phyloP scores from a whole-genome alignment of 2,113 vertebrate genomes.

The Suncus etruscus region DNA sequence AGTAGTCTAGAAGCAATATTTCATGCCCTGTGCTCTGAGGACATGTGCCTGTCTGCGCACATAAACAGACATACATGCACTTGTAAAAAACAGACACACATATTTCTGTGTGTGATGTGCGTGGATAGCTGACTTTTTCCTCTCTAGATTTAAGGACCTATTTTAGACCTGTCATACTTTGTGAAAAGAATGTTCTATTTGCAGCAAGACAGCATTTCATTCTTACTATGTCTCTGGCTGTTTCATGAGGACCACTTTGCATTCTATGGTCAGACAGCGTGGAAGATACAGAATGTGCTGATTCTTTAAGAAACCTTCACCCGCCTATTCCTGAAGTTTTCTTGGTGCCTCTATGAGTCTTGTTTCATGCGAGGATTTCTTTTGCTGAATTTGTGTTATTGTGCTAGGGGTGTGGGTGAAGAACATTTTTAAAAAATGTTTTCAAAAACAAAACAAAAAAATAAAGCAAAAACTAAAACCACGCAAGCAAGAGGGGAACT shows the following conservation, averaged over 20 bases:
- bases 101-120: slow-evolving; percentile 89
- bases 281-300: slow-evolving; percentile 91
- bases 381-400: slow-evolving; percentile 90
- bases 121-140: slow-evolving; percentile 90
- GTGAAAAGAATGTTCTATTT: slow-evolving; percentile 92
- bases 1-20: slow-evolving; percentile 95
- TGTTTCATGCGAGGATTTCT: slow-evolving; percentile 91
- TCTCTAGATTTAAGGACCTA: slow-evolving; percentile 91
- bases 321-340: slow-evolving; percentile 89
- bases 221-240: slow-evolving; percentile 91
- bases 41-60: slow-evolving; percentile 83
- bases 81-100: slow-evolving; percentile 84
- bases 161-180: slow-evolving; percentile 93
- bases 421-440: slow-evolving; percentile 75
- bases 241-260: slow-evolving; percentile 88
- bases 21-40: slow-evolving; percentile 87
- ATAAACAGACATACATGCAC: slow-evolving; percentile 77
- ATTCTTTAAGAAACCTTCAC: slow-evolving; percentile 89
- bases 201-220: slow-evolving; percentile 89
- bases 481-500: slow-evolving; percentile 89
- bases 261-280: slow-evolving; percentile 88
- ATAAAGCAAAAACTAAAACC: slow-evolving; percentile 74
- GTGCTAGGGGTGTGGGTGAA: slow-evolving; percentile 90
- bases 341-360: slow-evolving; percentile 91
- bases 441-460: slow-evolving; percentile 34